Evolutionary conservation across 2,888 invertebrate species (phyloP), one percentile per base, ranked within the genome.

Genomic region (Lordiphosa andalusiaca): DNA sequence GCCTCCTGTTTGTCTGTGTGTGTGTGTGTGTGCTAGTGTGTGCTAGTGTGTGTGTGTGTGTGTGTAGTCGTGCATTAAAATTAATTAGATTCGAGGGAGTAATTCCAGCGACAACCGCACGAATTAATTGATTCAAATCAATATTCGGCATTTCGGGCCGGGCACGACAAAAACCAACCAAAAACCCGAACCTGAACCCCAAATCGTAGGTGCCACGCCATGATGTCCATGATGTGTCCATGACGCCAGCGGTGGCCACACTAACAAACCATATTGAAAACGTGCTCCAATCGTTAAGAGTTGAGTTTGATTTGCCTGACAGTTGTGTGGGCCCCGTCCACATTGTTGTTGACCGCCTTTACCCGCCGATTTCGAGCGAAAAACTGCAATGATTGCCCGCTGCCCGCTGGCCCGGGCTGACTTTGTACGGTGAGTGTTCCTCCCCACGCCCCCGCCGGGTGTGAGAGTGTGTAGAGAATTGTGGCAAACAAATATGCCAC

Each of bases 41-140:
- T 41, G 36, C 39, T 40, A 63, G 58, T 67, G 70, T 56, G 52
- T 63, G 49, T 59, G 65, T 60, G 42, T 76, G 72, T 82, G 71
- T 84, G 84, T 86, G 87, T 86, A 81, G 73, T 82, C 76, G 84
- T 76, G 86, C 87, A 89, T 88, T 89, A 88, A 89, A 89, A 89
- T 89, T 89, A 89, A 89, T 89, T 89, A 89, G 88, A 89, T 89
- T 87, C 87, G 86, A 88, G 88, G 87, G 88, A 87, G 87, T 87
- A 87, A 87, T 89, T 83, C 85, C 85, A 88, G 84, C 83, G 81
- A 78, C 77, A 76, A 88, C 88, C 89, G 78, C 88, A 88, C 82
- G 87, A 88, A 88, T 88, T 89, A 89, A 89, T 89, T 89, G 88
- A 89, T 89, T 89, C 88, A 89, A 89, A 89, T 89, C 88, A 89